Evolutionary conservation across 2,113 vertebrate species (phyloP).

Genomic region (Kryptolebias marmoratus): DNA sequence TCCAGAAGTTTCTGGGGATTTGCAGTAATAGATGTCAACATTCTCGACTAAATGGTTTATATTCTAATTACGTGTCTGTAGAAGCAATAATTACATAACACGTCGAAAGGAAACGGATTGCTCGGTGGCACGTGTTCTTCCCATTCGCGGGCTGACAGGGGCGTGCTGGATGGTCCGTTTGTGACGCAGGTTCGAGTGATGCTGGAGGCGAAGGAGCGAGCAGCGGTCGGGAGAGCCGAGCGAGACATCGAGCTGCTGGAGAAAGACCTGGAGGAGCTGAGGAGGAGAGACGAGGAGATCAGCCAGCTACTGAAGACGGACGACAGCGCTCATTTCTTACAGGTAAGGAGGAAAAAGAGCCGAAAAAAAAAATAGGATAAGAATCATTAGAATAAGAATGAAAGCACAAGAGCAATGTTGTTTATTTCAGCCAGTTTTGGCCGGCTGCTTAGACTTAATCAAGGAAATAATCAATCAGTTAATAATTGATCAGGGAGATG

Average conservation of each 20-base stretch:
- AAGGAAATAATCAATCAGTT: not conserved
- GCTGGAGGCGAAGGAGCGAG: conserved; percentile 65
- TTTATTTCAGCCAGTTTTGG: not conserved
- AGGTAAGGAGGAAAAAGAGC: conserved; percentile 45
- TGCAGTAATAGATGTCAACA: too few species aligned
- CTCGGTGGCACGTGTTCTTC: too few species aligned
- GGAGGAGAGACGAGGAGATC: conserved; percentile 69
- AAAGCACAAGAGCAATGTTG: not conserved
- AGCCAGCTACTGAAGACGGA: conserved; percentile 54
- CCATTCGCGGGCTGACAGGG: too few species aligned
- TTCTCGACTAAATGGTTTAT: too few species aligned
- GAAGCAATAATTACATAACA: too few species aligned
- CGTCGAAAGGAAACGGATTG: too few species aligned
- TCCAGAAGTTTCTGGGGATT: too few species aligned
- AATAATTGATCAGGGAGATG: not conserved
- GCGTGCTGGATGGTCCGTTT: not conserved
- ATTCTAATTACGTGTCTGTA: too few species aligned
- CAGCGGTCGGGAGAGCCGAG: conserved; percentile 54
- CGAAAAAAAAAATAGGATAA: too few species aligned
- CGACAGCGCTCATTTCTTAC: conserved; percentile 64
- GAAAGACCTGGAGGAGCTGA: conserved; percentile 71
- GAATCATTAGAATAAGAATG: not conserved
- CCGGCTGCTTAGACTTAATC: not conserved
- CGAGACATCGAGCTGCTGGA: conserved; percentile 61
- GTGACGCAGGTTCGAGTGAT: conserved; percentile 52